These are phyloP conservation scores for Mus musculus DNA, from an alignment of 2,113 vertebrate species.

Conservation along the genomic window DNA sequence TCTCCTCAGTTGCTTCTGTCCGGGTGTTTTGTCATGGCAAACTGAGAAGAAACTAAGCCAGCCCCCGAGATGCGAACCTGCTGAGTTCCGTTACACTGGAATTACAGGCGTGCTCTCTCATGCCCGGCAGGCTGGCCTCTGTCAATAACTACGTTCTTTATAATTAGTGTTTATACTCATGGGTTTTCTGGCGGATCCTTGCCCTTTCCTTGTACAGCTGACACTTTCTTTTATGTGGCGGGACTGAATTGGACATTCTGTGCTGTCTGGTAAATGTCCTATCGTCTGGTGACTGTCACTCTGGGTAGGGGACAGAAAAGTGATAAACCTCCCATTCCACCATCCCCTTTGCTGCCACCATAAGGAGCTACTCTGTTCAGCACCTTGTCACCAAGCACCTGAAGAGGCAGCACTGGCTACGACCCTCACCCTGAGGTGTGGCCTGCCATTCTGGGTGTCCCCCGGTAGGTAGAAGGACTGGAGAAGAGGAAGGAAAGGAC, in stretches of 20 bases:
- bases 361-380: neutral
- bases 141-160: neutral
- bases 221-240: neutral
- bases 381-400: neutral
- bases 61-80: neutral
- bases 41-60: neutral
- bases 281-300: neutral
- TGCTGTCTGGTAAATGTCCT: neutral
- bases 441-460: neutral
- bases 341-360: neutral
- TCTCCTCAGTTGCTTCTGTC: neutral
- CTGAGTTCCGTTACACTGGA: neutral
- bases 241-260: too few species aligned
- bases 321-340: neutral
- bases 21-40: neutral
- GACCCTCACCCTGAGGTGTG: neutral
- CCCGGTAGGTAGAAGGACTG: rapidly evolving
- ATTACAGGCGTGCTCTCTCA: neutral
- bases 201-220: neutral
- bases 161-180: neutral
- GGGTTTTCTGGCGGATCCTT: neutral
- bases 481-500: neutral
- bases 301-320: neutral
- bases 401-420: neutral
- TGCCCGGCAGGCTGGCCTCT: neutral